Evolutionary conservation across 2,797 vertebrate species (phyloP).

Genomic region (Gephyroberyx darwinii): DNA sequence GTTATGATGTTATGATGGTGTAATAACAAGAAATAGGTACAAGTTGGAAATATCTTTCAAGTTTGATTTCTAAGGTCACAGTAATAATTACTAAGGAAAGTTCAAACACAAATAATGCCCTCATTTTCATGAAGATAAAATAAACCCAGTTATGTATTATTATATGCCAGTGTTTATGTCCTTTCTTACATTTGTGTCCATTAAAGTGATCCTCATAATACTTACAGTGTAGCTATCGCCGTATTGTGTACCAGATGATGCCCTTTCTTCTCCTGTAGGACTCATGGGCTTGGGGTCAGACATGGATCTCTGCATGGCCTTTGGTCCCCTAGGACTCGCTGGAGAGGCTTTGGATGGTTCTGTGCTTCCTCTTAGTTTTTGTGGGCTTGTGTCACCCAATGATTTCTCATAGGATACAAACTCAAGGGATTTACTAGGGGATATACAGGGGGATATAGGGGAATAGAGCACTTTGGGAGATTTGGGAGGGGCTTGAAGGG

Average conservation of each 20-base stretch:
- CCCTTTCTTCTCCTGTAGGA: slow-evolving; percentile 94
- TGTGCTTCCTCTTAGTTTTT: slow-evolving; percentile 86
- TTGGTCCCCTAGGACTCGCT: slow-evolving; percentile 89
- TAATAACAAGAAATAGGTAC: slow-evolving; percentile 18
- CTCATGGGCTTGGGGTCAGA: slow-evolving; percentile 98
- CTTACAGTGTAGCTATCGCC: slow-evolving; percentile 93
- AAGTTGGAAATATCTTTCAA: neutral
- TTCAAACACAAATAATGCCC: neutral
- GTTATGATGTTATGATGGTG: neutral
- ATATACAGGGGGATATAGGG: slow-evolving; percentile 94
- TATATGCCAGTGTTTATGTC: slow-evolving; percentile 6
- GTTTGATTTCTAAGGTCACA: neutral
- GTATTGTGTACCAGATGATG: slow-evolving; percentile 90
- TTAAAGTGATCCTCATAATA: slow-evolving; percentile 41
- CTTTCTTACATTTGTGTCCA: slow-evolving; percentile 5
- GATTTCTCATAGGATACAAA: slow-evolving; percentile 93
- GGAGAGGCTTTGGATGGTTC: slow-evolving; percentile 88
- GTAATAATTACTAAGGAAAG: neutral
- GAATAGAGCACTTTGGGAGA: slow-evolving; percentile 98
- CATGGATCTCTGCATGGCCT: slow-evolving; percentile 96
- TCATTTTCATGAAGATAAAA: slow-evolving; percentile 3
- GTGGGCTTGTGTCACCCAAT: slow-evolving; percentile 87
- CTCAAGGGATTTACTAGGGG: slow-evolving; percentile 95
- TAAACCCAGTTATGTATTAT: neutral
- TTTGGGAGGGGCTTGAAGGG: slow-evolving; percentile 90